A percentile compares a stretch with the other conserved stretches of the same genome.
These are phyloP conservation scores for Oreotragus oreotragus DNA, from an alignment of 2,113 vertebrate genomes.

Conservation along the genomic window DNA sequence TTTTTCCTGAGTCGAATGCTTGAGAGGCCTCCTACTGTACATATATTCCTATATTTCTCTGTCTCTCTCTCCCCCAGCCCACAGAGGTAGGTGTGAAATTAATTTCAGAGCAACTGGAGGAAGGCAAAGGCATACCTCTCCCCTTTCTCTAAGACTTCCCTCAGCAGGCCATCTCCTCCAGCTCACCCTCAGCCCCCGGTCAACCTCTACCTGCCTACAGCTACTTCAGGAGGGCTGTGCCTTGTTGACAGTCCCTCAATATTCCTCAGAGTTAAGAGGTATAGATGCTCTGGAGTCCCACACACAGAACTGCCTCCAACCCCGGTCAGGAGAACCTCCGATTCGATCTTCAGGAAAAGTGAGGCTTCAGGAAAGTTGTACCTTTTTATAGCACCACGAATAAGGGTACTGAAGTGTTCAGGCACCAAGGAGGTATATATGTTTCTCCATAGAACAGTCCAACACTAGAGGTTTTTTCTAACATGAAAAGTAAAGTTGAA, in stretches of 20 bases:
- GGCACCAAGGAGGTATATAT: background rate
- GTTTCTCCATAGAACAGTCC: background rate
- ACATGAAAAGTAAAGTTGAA: background rate
- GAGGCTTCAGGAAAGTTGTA: background rate
- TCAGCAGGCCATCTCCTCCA: background rate
- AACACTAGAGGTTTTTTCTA: background rate
- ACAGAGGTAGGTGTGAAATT: background rate
- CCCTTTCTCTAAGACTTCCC: background rate
- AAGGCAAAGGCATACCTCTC: background rate
- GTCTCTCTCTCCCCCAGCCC: background rate
- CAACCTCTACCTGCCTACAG: background rate
- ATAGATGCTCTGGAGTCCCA: background rate
- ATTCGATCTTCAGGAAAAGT: background rate
- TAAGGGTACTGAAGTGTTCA: background rate
- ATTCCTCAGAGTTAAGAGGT: background rate
- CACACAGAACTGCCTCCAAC: background rate
- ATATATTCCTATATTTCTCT: background rate
- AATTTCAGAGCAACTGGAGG: background rate
- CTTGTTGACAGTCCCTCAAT: background rate
- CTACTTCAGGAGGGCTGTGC: background rate
- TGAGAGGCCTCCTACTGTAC: background rate
- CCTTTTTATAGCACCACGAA: background rate
- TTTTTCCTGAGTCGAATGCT: background rate
- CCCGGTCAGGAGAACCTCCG: background rate
- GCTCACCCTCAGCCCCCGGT: background rate